Base-by-base conservation (phyloP, 2,888 invertebrate genomes). In the Acrocyrtus sp. region DNA sequence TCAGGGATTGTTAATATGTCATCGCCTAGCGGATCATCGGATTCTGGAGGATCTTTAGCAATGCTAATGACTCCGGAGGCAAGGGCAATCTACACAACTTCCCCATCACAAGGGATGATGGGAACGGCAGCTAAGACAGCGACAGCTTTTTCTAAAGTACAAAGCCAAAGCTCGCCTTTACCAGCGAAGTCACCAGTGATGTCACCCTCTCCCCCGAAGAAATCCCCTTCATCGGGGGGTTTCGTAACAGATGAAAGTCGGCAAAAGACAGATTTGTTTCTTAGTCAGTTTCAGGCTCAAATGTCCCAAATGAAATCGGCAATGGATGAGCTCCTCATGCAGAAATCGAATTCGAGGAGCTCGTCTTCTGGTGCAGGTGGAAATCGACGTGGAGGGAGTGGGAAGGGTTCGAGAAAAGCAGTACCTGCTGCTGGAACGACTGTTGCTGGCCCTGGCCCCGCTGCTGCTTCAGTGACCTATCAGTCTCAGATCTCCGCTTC, bases 401-500 rank as follows among this genome's bases (percentile, higher is more conserved):
- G 29, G 1, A 17, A 21, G 8, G 24, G 24, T 24, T 17, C 45
- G 26, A 54, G 51, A 21, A 12, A 6, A 2, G 39, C 39, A 17
- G 34, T 45, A 19, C 15, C 26, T n/a, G 47, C 58, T 43, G n/a
- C 19, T 17, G 60, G 27, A 41, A 50, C 21, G 27, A 50, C 29
- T 41, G 21, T 22, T 27, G 12, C 43, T 34, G 19, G 22, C 27
- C 17, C 41, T 6, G 34, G 17, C 1, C 51, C 5, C n/a, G 41
- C 65, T 1, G 48, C 57, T 4, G 60, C 78, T n/a, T n/a, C n/a
- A n/a, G 81, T 82, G 0, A 88, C 87, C 80, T 89, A 89, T 84
- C 87, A 86, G 80, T 88, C 88, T 83, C 88, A 88, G 84, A 88
- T 89, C 81, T 84, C 84, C 69, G 88, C 90, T 80, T 90, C 89